These are phyloP conservation scores for Mirounga angustirostris DNA, from an alignment of 2,113 vertebrate genomes.

Conservation along the genomic window DNA sequence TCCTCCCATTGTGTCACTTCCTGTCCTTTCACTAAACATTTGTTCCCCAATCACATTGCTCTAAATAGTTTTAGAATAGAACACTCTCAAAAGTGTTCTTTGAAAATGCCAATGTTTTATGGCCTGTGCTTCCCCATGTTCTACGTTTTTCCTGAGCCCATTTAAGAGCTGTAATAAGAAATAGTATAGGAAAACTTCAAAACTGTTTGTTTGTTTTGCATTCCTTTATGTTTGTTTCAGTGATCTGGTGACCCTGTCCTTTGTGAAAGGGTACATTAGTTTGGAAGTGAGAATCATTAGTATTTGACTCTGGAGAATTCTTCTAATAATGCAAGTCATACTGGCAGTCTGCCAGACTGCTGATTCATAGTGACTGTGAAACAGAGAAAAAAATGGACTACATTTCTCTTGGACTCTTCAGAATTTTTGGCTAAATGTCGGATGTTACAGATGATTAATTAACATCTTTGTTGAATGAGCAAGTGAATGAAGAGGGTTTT, in stretches of 20 bases:
- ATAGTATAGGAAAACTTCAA: not conserved
- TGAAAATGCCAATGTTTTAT: not conserved
- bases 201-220: not conserved
- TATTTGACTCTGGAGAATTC: conserved; percentile 24
- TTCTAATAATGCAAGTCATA: not conserved
- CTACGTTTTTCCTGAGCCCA: not conserved
- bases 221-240: not conserved
- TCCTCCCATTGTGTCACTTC: not conserved
- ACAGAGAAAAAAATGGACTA: not conserved
- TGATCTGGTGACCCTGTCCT: not conserved
- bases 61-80: not conserved
- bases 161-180: not conserved
- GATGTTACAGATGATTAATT: conserved; percentile 31
- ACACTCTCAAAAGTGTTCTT: not conserved
- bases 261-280: conserved; percentile 9
- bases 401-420: conserved; percentile 5
- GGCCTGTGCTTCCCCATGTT: not conserved
- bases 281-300: conserved; percentile 23
- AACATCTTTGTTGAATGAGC: conserved; percentile 33
- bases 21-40: not conserved
- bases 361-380: not conserved
- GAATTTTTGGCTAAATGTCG: not conserved
- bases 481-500: conserved; percentile 33
- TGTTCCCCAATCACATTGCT: not conserved
- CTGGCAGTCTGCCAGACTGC: not conserved